These are phyloP conservation scores for Saturnia japonica DNA, from an alignment of 2,888 invertebrate species.

Conservation along the genomic window DNA sequence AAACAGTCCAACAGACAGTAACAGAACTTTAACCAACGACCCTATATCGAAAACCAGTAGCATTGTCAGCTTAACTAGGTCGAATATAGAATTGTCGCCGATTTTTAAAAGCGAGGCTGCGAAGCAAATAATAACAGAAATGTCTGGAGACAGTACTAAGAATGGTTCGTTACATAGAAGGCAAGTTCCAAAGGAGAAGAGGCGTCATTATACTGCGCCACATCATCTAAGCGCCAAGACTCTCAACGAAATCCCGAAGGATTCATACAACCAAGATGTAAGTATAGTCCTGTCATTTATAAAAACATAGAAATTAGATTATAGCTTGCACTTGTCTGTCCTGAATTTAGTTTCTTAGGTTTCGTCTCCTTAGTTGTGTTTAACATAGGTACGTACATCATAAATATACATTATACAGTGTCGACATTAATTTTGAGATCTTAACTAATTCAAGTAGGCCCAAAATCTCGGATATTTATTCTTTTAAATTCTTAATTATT, in stretches of 20 bases:
- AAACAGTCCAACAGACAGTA: constrained; percentile 74
- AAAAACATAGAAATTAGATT: too few relatives aligned
- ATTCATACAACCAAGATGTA: constrained; percentile 72
- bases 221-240: constrained; percentile 86
- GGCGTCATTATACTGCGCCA: constrained; percentile 94
- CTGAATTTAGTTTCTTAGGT: too few relatives aligned
- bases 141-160: constrained; percentile 83
- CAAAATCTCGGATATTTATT: too few relatives aligned
- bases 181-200: constrained; percentile 90
- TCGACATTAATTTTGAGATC: too few relatives aligned
- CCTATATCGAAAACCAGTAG: constrained; percentile 76
- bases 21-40: constrained; percentile 73
- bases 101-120: constrained; percentile 94
- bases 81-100: constrained; percentile 85
- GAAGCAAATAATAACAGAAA: constrained; percentile 91
- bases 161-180: constrained; percentile 84
- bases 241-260: constrained; percentile 80
- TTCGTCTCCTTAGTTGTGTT: too few relatives aligned
- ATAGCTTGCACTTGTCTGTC: too few relatives aligned
- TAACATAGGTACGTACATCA: too few relatives aligned
- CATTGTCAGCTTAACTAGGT: constrained; percentile 69
- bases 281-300: constrained; percentile 40
- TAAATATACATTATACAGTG: too few relatives aligned
- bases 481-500: too few relatives aligned
- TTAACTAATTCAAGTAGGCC: too few relatives aligned